Evolutionary conservation across 2,888 invertebrate species (phyloP).

Genomic region (Drosophila yooni): DNA sequence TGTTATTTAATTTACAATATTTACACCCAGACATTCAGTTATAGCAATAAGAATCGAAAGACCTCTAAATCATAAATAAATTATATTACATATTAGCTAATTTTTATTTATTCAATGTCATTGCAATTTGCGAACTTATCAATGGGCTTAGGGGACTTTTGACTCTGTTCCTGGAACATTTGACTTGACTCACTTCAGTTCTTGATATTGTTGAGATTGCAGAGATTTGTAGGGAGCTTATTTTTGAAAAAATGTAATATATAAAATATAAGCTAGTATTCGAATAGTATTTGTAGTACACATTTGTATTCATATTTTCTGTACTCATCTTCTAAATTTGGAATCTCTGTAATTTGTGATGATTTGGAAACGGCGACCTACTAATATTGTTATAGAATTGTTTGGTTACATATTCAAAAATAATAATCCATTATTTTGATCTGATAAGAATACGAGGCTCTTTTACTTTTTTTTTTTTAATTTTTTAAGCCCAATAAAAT

Average conservation of each 20-base stretch:
- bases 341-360: not conserved
- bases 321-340: not conserved
- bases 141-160: conserved; percentile 1
- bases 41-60: not conserved
- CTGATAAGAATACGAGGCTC: not conserved
- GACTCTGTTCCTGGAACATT: conserved; percentile 12
- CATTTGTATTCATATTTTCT: not conserved
- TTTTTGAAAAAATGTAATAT: not conserved
- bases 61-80: not conserved
- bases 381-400: not conserved
- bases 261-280: not conserved
- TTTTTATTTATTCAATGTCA: conserved; percentile 11
- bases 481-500: not conserved
- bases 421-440: not conserved
- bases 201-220: not conserved
- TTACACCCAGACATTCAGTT: not conserved
- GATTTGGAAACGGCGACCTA: not conserved
- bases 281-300: not conserved
- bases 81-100: conserved; percentile 2
- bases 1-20: conserved; percentile 33
- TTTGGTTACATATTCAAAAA: not conserved
- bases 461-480: not conserved
- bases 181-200: conserved; percentile 1
- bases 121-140: conserved; percentile 17
- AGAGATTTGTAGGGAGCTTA: not conserved